Evolutionary conservation across 2,888 invertebrate genomes (phyloP).

Genomic region (Dryomyza anilis): DNA sequence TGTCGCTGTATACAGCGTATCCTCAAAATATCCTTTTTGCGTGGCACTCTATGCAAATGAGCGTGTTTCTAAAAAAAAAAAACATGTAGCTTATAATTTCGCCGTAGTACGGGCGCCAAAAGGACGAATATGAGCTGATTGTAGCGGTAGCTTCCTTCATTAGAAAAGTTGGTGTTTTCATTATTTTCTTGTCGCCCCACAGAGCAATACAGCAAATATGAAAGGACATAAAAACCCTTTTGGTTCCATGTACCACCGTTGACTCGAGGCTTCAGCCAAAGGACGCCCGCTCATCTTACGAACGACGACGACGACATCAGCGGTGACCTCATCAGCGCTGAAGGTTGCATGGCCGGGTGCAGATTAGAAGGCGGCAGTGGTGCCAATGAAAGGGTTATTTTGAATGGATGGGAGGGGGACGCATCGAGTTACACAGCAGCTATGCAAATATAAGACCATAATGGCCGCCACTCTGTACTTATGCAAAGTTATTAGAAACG

Average conservation of each 20-base stretch:
- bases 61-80: constrained; percentile 32
- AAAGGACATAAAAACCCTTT: constrained; percentile 14
- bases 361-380: background rate
- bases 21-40: constrained; percentile 42
- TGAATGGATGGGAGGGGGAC: too few species aligned
- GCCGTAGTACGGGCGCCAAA: background rate
- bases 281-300: background rate
- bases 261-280: too few species aligned
- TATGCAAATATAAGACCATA: constrained; percentile 24
- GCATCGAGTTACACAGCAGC: too few species aligned
- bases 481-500: constrained; percentile 21
- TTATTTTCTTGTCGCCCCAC: constrained; percentile 47
- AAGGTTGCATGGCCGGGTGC: background rate
- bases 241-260: too few species aligned
- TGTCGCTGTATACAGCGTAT: constrained; percentile 33
- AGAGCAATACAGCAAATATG: constrained; percentile 1
- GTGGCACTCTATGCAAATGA: constrained; percentile 36
- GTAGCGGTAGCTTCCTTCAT: constrained; percentile 45
- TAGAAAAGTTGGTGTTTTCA: constrained; percentile 55
- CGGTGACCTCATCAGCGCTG: constrained; percentile 50
- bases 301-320: constrained; percentile 33
- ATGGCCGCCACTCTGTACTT: constrained; percentile 24
- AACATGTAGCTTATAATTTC: constrained; percentile 53
- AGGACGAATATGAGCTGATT: background rate
- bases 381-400: too few species aligned